These are phyloP conservation scores for Cybosia mesomella DNA, from an alignment of 2,888 invertebrate genomes.

Conservation along the genomic window DNA sequence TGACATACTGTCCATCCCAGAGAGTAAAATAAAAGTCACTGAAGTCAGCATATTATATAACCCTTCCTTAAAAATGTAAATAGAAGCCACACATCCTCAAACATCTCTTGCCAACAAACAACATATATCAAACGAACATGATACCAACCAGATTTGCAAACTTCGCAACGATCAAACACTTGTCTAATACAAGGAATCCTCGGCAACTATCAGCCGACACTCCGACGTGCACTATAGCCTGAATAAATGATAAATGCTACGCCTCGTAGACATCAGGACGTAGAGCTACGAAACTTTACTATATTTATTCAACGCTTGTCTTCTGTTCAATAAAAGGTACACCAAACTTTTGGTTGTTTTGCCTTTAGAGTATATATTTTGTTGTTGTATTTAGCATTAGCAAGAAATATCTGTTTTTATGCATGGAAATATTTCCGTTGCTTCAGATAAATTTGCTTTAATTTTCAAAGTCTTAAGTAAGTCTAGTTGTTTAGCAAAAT, in stretches of 20 bases:
- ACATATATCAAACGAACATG: background rate
- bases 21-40: background rate
- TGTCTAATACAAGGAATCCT: constrained; percentile 47
- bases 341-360: constrained; percentile 18
- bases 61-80: background rate
- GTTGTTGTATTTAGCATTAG: background rate
- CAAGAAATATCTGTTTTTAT: background rate
- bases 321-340: constrained; percentile 31
- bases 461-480: background rate
- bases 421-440: background rate
- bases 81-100: background rate
- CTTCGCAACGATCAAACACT: constrained; percentile 45
- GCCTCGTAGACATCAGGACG: constrained; percentile 49
- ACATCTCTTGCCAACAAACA: background rate
- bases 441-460: background rate
- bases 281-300: constrained; percentile 54
- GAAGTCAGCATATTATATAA: background rate
- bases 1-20: too few species aligned
- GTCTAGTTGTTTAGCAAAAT: too few species aligned
- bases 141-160: constrained; percentile 10
- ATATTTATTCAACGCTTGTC: constrained; percentile 38
- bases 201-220: constrained; percentile 58
- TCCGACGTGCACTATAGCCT: constrained; percentile 62
- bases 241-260: constrained; percentile 82
- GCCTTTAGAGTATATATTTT: background rate